Evolutionary conservation across 2,797 vertebrate species (phyloP), one percentile per base, ranked within the genome.

Genomic region (Ficedula albicollis): DNA sequence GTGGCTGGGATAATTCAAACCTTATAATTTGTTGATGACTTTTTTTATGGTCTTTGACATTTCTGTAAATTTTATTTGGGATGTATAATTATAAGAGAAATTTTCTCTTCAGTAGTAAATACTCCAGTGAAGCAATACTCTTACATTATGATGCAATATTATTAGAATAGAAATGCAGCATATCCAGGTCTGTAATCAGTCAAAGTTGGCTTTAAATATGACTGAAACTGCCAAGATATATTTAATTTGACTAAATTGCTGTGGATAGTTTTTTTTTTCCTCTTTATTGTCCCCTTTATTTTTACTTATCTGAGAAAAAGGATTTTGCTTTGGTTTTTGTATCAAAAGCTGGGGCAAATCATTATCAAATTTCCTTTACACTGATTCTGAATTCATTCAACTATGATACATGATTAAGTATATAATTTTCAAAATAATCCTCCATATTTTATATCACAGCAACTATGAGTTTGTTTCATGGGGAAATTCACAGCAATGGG

Each of bases 401-500:
- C 32, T 79, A 49, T 63, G 29, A 93, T 74, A 72, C 30, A 12
- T 70, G 29, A 88, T 64, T 41, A 87, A 60, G 59, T 58, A 14
- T 75, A 15, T 67, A 87, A 19, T 78, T 92, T 90, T 77, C 0
- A 46, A 84, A 92, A 60, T 55, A 67, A n/a, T 64, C 13, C 46
- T 62, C 25, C 20, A 36, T 51, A 66, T 84, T 87, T 92, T 87
- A 78, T 87, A 32, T 64, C 51, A 76, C 46, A 94, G 58, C 19
- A 93, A 39, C 25, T 44, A 48, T 46, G 66, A 85, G 49, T 90
- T 93, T 90, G 46, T 89, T 96, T 92, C 74, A 62, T 44, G 14
- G 59, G 36, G 51, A 80, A 96, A 95, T 94, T 96, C 89, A 74
- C 79, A 91, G 39, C 93, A 93, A 66, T 75, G 93, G 54, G 34